Base-by-base conservation (phyloP, 2,888 invertebrate species). In the Empis livida region DNA sequence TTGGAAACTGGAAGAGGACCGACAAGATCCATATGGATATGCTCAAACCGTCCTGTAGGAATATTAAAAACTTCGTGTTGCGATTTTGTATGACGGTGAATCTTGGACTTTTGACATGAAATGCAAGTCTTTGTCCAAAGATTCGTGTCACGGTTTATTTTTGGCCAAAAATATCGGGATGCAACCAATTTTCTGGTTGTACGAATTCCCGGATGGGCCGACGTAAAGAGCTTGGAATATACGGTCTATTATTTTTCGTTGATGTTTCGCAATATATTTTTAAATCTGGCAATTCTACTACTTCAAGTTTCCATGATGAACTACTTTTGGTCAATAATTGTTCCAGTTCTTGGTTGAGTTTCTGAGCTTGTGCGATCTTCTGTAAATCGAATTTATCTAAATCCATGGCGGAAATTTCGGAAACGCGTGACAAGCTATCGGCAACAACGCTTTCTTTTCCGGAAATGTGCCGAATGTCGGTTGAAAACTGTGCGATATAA, bases 81-180 rank as follows among this genome's bases (percentile, higher is more conserved):
- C 5, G 38, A 15, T 14, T 9, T 38, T 38, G 38, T 38, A 38
- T 38, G 38, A n/a, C 15, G n/a, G 3, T 38, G 38, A n/a, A 38
- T 15, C 15, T 40, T 20, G 20, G 38, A 9, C n/a, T 15, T n/a
- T 40, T 20, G 20, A 30, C n/a, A 38, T 4, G 13, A 5, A 14
- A 39, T 38, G 38, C 27, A 44, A 39, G 5, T 15, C 15, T 38
- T 38, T 3, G 38, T 38, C 38, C 38, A 38, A n/a, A 10, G 15
- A 38, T 38, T 38, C 14, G 13, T 15, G n/a, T 38, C 38, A 38
- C 8, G 11, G 13, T 38, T 15, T 8, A 38, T 38, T 37, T 39
- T 32, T 1, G 48, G 48, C 48, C 48, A 48, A 32, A 48, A 49
- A 23, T 51, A 49, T 47, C 37, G 39, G 13, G 46, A 27, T n/a